Evolutionary conservation across 1,140 invertebrate species (phyloP).

Genomic region (Aphelenchoides besseyi): DNA sequence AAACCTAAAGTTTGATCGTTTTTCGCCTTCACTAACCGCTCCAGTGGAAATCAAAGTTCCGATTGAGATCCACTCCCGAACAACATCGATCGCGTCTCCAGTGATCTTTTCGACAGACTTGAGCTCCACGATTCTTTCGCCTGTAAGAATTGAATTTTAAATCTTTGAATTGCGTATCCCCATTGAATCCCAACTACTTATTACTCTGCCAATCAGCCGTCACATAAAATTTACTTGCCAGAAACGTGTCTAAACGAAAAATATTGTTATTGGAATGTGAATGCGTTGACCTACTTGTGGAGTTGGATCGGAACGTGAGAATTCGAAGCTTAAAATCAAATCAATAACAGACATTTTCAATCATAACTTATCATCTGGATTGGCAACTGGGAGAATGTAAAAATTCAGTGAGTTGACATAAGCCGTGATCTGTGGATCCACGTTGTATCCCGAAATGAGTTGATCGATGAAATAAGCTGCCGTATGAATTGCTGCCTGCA

Average conservation of each 20-base stretch:
- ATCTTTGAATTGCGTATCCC: no score
- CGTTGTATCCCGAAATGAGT: slow-evolving; percentile 52
- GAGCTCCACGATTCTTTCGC: slow-evolving; percentile 54
- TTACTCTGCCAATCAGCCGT: no score
- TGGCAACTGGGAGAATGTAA: slow-evolving; percentile 65
- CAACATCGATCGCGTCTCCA: slow-evolving; percentile 60
- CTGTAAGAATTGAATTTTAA: no score
- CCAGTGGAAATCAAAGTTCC: slow-evolving; percentile 63
- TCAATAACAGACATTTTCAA: slow-evolving; percentile 10
- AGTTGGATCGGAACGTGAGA: slow-evolving; percentile 57
- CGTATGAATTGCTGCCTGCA: slow-evolving; percentile 64
- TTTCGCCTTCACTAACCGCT: no score
- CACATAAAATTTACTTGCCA: no score
- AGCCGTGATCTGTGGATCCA: slow-evolving; percentile 51
- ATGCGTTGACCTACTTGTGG: no score
- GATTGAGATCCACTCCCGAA: slow-evolving; percentile 65
- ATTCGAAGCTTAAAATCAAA: slow-evolving; percentile 56
- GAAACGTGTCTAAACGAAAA: slow-evolving; percentile 58
- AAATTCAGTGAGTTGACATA: slow-evolving; percentile 64
- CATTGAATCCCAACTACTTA: no score
- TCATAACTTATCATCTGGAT: slow-evolving; percentile 63
- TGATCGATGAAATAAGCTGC: slow-evolving; percentile 63
- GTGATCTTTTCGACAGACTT: slow-evolving; percentile 60
- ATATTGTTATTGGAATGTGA: no score
- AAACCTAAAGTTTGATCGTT: no score